These are phyloP conservation scores for Loris lydekkerianus DNA, from an alignment of 2,797 vertebrate species.

Conservation along the genomic window DNA sequence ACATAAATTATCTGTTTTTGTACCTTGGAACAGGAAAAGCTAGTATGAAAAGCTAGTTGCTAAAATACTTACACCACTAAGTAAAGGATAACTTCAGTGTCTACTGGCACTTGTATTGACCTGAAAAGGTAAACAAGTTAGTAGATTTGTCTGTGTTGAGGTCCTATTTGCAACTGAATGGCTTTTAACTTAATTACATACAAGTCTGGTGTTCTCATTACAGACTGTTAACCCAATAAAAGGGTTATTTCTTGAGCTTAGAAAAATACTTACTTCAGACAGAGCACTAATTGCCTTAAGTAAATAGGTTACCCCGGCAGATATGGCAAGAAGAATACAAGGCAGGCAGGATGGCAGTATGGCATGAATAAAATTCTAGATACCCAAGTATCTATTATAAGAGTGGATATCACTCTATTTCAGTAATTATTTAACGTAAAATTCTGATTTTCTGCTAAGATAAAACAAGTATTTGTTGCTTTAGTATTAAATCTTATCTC, in stretches of 20 bases:
- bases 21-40: conserved; percentile 11
- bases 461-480: background rate
- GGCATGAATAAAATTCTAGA: conserved; percentile 7
- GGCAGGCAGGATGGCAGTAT: background rate
- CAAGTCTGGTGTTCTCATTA: conserved; percentile 12
- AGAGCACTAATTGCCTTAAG: background rate
- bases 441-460: conserved; percentile 42
- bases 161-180: conserved; percentile 6
- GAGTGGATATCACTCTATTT: conserved; percentile 29
- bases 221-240: conserved; percentile 2
- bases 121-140: conserved; percentile 14
- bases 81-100: conserved; percentile 2
- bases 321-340: conserved; percentile 21
- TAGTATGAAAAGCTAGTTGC: conserved; percentile 37
- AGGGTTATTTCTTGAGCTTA: conserved; percentile 6
- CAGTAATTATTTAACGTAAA: conserved; percentile 37
- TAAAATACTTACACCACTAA: background rate
- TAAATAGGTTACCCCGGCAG: conserved; percentile 27
- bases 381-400: background rate
- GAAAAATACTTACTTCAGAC: conserved; percentile 27
- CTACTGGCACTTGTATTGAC: background rate
- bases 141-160: conserved; percentile 2
- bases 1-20: background rate
- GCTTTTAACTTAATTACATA: conserved; percentile 29
- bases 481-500: background rate